Base-by-base conservation (phyloP, 2,797 vertebrate species). In the Hoplostethus atlanticus region DNA sequence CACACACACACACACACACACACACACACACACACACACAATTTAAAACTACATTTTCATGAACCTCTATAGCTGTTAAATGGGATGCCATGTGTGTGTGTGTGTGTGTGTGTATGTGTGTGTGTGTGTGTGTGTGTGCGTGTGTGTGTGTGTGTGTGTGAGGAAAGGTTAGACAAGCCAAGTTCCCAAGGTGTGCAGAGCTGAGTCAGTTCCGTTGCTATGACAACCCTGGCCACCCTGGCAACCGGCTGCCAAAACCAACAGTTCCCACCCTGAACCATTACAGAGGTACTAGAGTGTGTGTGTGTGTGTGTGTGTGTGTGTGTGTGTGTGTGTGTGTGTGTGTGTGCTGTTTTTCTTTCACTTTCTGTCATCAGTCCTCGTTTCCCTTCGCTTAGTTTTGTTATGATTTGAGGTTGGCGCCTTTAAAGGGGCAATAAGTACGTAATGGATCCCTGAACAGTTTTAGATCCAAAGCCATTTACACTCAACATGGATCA, bases 161-260 rank as follows among this genome's bases (percentile, higher is more conserved):
- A 28, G 28, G 15, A 54, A 66, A 46, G 28, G 13, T 54, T 34
- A 17, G 58, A 66, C 16, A 11, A 46, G 34, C 48, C 21, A 6
- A 8, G 31, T 69, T 72, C 42, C 17, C 54, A 65, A 59, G 59
- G 51, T 25, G 38, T 34, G 47, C 31, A 21, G 21, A 51, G 38
- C 71, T 53, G 71, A 66, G 47, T 74, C 64, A 48, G 50, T 60
- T 74, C 34, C 56, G 17, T 28, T 40, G 9, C 64, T 21, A 51
- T 52, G 30, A 59, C 55, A 61, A 63, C 47, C 13, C 8, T 53
- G 63, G 38, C 40, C 36, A 16, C 50, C 51, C 17, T 53, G n/a
- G 44, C 63, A 64, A n/a, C 30, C 17, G 8, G 17, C 54, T 34
- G 63, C 62, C 71, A 66, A 54, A 58, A 66, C 34, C 63, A 60